Evolutionary conservation across 30 jellyfish, hydroid and myxozoan species (phyloP), one percentile per base, ranked within the genome.

Genomic region (Mastigias papua): DNA sequence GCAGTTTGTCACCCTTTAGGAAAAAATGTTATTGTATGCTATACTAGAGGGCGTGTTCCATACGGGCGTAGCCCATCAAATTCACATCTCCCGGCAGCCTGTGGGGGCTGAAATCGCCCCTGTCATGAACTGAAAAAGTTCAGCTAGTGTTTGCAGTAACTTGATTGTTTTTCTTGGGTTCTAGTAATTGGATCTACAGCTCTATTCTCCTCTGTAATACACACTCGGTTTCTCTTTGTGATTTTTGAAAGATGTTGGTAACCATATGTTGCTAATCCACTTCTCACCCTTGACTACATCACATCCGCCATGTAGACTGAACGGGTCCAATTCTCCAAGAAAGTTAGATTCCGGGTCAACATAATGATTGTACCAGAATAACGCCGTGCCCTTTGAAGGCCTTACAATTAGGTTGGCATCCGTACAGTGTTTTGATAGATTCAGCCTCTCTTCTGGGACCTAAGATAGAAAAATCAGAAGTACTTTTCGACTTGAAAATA

Each of bases 241-340:
- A 34, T 73, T 51, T 33, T 26, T 63, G 64, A 88, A 93, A 5
- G 99, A 97, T 2, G 98, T 97, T 0, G 99, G 86, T 30, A 95
- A 61, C 99, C 99, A 95, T n/a, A 87, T 82, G 78, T 90, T 95
- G 65, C 91, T 80, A n/a, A 95, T 90, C 99, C 99, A 95, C 88
- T 95, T 95, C 67, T 95, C 98, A 0, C 99, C 99, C 81, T 90
- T 87, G 51, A 79, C 73, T 57, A 95, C 99, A 74, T 95, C 99
- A 87, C 99, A 95, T 68, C 99, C 99, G 1, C 99, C 99, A 75
- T 95, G 99, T 42, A 90, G 70, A 69, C 97, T 85, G 83, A 81
- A 84, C 34, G 72, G 82, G 54, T 95, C 99, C 88, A 91, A 48
- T 30, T 76, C 92, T 20, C 99, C 99, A 46, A 95, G 82, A 93